Conservation (phyloP, 1,140 invertebrate species). For the Drosophila trapezifrons region DNA sequence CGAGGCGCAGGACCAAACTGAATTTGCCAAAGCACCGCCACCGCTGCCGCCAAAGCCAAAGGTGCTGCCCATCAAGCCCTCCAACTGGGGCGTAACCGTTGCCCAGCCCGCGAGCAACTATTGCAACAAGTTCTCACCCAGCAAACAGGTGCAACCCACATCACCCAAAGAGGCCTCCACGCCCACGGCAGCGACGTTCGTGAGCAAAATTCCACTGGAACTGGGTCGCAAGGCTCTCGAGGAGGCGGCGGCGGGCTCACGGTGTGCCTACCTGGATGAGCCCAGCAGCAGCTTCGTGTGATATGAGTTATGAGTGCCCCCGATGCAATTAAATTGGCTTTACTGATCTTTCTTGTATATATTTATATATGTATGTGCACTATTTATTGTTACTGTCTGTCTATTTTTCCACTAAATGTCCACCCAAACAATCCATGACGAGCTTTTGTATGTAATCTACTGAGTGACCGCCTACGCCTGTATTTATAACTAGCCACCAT, state of each 20-base stretch:
- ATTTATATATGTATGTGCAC: slow-evolving; percentile 37
- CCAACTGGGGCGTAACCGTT: slow-evolving; percentile 85
- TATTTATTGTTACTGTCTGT: slow-evolving; percentile 64
- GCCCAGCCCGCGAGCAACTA: slow-evolving; percentile 53
- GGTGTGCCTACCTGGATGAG: slow-evolving; percentile 86
- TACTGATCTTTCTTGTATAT: slow-evolving; percentile 39
- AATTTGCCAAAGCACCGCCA: slow-evolving; percentile 84
- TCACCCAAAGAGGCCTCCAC: slow-evolving; percentile 45
- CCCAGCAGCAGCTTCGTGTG: slow-evolving; percentile 88
- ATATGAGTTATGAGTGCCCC: slow-evolving; percentile 11
- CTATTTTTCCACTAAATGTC: slow-evolving; percentile 32
- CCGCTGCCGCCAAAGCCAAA: slow-evolving; percentile 87
- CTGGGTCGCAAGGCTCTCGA: slow-evolving; percentile 64
- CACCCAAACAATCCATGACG: slow-evolving; percentile 51
- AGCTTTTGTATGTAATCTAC: slow-evolving; percentile 41
- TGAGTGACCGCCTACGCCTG: slow-evolving; percentile 25
- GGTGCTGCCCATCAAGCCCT: slow-evolving; percentile 86
- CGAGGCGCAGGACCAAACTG: slow-evolving; percentile 42
- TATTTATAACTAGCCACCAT: slow-evolving; percentile 64
- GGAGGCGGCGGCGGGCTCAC: slow-evolving; percentile 58
- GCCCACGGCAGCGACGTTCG: slow-evolving; percentile 35
- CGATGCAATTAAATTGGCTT: slow-evolving; percentile 18
- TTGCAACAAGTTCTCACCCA: slow-evolving; percentile 69
- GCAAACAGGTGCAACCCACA: slow-evolving; percentile 43
- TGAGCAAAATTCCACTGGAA: slow-evolving; percentile 63